A percentile compares a stretch with the other conserved stretches of the same genome.
phyloP scores from a whole-genome alignment of 2,113 vertebrate species.

The Peucedramus taeniatus region DNA sequence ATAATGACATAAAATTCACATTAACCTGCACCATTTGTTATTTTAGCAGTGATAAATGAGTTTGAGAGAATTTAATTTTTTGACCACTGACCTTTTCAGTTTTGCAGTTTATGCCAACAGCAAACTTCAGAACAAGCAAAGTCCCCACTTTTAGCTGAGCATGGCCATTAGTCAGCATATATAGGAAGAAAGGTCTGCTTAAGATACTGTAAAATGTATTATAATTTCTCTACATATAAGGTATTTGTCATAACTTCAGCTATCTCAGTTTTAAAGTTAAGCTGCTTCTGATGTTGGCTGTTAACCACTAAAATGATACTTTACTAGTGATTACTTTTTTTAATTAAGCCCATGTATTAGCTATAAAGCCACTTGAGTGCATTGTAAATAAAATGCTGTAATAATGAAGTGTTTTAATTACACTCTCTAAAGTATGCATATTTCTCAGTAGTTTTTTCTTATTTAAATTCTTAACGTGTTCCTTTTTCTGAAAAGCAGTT shows the following conservation, averaged over 20 bases:
- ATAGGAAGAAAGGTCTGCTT: constrained; percentile 46
- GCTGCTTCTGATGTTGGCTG: constrained; percentile 56
- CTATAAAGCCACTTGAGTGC: constrained; percentile 68
- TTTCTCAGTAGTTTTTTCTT: constrained; percentile 67
- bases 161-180: not conserved
- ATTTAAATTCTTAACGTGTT: constrained; percentile 69
- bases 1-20: constrained; percentile 2
- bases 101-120: constrained; percentile 6
- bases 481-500: constrained; percentile 58
- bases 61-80: constrained; percentile 20
- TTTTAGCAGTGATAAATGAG: constrained; percentile 33
- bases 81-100: constrained; percentile 25
- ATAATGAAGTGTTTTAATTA: constrained; percentile 74
- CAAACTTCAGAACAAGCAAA: not conserved
- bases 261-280: constrained; percentile 57
- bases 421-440: constrained; percentile 55
- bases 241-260: constrained; percentile 54
- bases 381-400: constrained; percentile 72
- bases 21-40: constrained; percentile 1
- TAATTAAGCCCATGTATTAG: constrained; percentile 71
- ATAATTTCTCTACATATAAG: constrained; percentile 21
- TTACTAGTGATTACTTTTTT: constrained; percentile 74
- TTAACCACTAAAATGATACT: constrained; percentile 69
- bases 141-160: not conserved
- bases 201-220: constrained; percentile 48